Base-by-base conservation (phyloP, 2,888 invertebrate genomes). In the Drosophila silvestris region DNA sequence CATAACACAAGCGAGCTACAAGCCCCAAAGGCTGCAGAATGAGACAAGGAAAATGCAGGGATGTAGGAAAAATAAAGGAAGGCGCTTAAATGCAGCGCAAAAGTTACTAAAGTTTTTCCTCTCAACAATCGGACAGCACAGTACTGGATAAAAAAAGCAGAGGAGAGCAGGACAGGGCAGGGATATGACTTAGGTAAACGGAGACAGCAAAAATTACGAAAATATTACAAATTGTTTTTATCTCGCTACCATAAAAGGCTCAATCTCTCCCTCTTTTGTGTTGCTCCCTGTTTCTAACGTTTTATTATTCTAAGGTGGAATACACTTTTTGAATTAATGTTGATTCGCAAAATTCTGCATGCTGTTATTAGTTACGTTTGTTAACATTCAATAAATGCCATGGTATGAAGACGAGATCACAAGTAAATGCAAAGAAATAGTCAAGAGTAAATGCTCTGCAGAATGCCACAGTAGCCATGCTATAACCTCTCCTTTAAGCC, bases 101-200 rank as follows among this genome's bases (percentile, higher is more conserved):
- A 88, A 90, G 85, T 85, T 90, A 75, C 61, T 62, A 74, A 70
- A 83, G 78, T 81, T 88, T 67, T 70, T 70, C 62, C 65, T 62
- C 68, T 70, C 70, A 53, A 62, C 77, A 80, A 75, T 85, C 71
- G 86, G 74, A 78, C 69, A 58, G 64, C 53, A 54, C 26, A 58
- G 71, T 6, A 60, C 51, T 47, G 10, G 73, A 76, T 70, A 60
- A 58, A 71, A 16, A 53, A 28, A 51, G 9, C 26, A 37, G 35
- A 0, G 16, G 26, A 66, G 66, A 10, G 47, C 26, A 35, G 2
- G 19, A 39, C 32, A 16, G 26, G 19, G 32, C 37, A 61, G 32
- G 32, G 22, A 28, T 28, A 58, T 58, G 51, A 50, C 56, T 51
- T 33, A 22, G 57, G 52, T 56, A 54, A 66, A 57, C 37, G 72